Evolutionary conservation across 2,797 vertebrate species (phyloP).

Genomic region (Esox masquinongy): DNA sequence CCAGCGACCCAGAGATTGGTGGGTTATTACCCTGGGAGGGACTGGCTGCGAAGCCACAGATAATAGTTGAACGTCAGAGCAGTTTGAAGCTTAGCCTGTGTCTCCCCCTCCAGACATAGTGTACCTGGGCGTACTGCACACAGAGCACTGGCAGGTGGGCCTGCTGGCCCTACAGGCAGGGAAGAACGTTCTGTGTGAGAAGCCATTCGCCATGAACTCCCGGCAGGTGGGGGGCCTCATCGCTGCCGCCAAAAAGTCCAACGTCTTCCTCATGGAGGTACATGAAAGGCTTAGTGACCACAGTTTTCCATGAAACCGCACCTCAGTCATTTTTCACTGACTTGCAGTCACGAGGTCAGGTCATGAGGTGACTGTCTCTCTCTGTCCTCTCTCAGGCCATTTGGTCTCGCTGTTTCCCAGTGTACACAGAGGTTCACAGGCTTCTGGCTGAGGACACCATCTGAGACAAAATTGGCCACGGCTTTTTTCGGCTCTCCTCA

Average conservation of each 20-base stretch:
- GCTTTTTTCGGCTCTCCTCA: slow-evolving; percentile 68
- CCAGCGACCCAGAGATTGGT: slow-evolving; percentile 72
- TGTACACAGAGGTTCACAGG: slow-evolving; percentile 62
- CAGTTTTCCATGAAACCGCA: too few species aligned
- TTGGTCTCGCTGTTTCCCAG: slow-evolving; percentile 82
- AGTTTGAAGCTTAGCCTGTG: slow-evolving; percentile 31
- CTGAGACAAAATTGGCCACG: slow-evolving; percentile 74
- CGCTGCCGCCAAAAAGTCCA: slow-evolving; percentile 53
- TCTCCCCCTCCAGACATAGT: slow-evolving; percentile 69
- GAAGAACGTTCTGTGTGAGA: slow-evolving; percentile 80
- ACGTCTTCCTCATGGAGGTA: slow-evolving; percentile 84
- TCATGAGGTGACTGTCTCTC: background rate
- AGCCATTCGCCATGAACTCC: slow-evolving; percentile 78
- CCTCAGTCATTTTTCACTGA: background rate
- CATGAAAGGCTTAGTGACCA: background rate
- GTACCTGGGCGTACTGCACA: slow-evolving; percentile 77
- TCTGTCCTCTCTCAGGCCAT: slow-evolving; percentile 66
- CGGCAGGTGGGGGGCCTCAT: slow-evolving; percentile 71
- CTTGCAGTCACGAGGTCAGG: too few species aligned
- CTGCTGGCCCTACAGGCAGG: slow-evolving; percentile 70
- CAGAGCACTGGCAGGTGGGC: slow-evolving; percentile 69
- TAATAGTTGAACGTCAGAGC: slow-evolving; percentile 8
- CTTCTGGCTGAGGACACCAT: slow-evolving; percentile 65
- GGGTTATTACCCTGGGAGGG: slow-evolving; percentile 37
- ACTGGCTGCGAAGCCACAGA: slow-evolving; percentile 10